These are phyloP conservation scores for Arctocebus calabarensis DNA, from an alignment of 2,797 vertebrate genomes.

Conservation along the genomic window DNA sequence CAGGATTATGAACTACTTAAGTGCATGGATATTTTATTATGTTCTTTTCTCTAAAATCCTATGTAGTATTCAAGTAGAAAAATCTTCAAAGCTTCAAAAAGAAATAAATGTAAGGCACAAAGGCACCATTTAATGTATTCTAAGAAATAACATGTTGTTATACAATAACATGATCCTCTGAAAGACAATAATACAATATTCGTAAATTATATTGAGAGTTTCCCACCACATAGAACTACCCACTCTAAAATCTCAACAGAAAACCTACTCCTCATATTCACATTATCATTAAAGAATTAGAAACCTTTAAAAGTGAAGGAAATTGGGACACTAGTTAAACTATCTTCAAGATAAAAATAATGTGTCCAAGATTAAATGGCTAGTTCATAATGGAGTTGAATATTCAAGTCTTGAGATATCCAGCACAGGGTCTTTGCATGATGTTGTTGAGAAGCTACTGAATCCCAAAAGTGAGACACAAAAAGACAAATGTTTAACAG, in stretches of 20 bases:
- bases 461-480: slow-evolving; percentile 25
- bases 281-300: slow-evolving; percentile 50
- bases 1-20: not conserved
- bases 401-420: not conserved
- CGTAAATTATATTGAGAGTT: slow-evolving; percentile 9
- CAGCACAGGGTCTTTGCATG: not conserved
- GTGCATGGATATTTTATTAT: slow-evolving; percentile 2
- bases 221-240: not conserved
- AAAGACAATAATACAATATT: slow-evolving; percentile 49
- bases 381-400: not conserved
- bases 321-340: not conserved
- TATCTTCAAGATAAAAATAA: slow-evolving; percentile 3
- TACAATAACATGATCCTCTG: not conserved
- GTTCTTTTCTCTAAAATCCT: slow-evolving; percentile 41
- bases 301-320: slow-evolving; percentile 46
- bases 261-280: slow-evolving; percentile 47
- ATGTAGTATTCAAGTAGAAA: slow-evolving; percentile 17
- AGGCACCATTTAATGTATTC: not conserved
- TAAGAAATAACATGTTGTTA: slow-evolving; percentile 39
- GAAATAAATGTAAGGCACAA: slow-evolving; percentile 34
- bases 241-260: slow-evolving; percentile 40
- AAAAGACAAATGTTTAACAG: not conserved
- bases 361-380: not conserved
- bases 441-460: not conserved
- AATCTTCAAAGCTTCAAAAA: not conserved